Percentiles rank a stretch among this genome's conserved stretches.
These are phyloP conservation scores for Argyrosomus regius DNA, from an alignment of 2,797 vertebrate genomes.

Conservation along the genomic window DNA sequence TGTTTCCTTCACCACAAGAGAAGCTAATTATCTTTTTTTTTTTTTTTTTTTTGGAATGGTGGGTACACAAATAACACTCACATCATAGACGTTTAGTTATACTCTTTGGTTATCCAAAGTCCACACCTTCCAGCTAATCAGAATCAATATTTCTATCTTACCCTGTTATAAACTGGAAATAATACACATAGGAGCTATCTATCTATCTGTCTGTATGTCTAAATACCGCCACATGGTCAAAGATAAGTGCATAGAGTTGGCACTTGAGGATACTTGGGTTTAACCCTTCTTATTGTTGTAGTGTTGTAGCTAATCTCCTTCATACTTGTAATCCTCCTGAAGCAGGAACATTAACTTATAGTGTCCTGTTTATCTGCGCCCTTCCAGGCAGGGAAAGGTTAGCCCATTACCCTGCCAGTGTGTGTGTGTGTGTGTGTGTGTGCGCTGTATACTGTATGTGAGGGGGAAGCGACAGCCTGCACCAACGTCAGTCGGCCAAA, in stretches of 20 bases:
- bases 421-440: conserved; percentile 31
- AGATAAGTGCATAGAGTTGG: conserved; percentile 52
- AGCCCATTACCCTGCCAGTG: conserved; percentile 12
- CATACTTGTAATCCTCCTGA: conserved; percentile 80
- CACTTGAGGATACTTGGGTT: conserved; percentile 59
- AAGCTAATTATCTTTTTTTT: conserved; percentile 15
- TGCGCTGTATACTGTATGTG: conserved; percentile 44
- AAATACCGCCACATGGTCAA: conserved; percentile 18
- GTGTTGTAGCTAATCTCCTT: conserved; percentile 72
- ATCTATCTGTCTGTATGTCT: conserved; percentile 3
- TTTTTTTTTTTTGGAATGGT: too few relatives aligned
- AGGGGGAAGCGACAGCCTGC: conserved; percentile 60
- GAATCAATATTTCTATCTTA: too few relatives aligned
- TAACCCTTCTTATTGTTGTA: conserved; percentile 76
- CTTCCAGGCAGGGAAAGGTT: conserved; percentile 73
- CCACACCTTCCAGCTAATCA: too few relatives aligned
- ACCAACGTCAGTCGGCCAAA: conserved; percentile 74
- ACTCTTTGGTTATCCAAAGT: too few relatives aligned
- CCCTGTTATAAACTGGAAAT: too few relatives aligned
- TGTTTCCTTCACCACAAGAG: too few relatives aligned
- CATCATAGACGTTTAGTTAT: too few relatives aligned
- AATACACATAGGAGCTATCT: background rate
- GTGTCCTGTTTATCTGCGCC: conserved; percentile 68
- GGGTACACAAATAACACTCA: too few relatives aligned
- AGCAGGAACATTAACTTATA: conserved; percentile 73